Evolutionary conservation across 2,888 invertebrate species (phyloP).

Genomic region (Chirona hameri): DNA sequence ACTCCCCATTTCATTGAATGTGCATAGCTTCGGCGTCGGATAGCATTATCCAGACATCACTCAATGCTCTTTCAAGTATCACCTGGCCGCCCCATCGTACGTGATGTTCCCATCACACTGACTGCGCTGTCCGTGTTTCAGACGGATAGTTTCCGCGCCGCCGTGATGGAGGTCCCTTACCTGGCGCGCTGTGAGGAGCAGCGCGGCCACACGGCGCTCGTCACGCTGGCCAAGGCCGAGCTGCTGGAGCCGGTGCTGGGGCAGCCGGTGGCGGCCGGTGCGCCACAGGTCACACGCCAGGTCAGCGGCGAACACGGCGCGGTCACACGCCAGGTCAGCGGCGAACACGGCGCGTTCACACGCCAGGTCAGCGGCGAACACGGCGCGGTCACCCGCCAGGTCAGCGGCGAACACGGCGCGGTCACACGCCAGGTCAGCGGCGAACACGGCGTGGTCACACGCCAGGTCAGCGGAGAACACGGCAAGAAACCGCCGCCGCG

Average conservation of each 20-base stretch:
- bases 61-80: too few relatives aligned
- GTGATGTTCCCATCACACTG: too few relatives aligned
- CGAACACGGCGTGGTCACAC: background rate
- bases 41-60: too few relatives aligned
- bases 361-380: background rate
- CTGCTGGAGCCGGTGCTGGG: background rate
- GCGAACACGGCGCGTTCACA: background rate
- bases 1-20: too few relatives aligned
- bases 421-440: too few relatives aligned
- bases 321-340: too few relatives aligned
- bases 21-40: too few relatives aligned
- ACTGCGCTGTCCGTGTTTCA: background rate
- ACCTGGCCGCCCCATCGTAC: too few relatives aligned
- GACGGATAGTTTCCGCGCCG: background rate
- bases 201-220: background rate
- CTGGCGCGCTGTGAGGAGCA: background rate
- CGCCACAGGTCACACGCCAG: background rate
- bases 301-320: too few relatives aligned
- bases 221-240: background rate
- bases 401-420: background rate
- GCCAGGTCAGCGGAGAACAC: background rate
- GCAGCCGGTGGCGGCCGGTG: background rate
- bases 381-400: too few relatives aligned
- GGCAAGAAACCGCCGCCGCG: background rate
- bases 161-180: constrained; percentile 7